Base-by-base conservation (phyloP, 2,113 vertebrate species). In the Genyomyrus donnyi region DNA sequence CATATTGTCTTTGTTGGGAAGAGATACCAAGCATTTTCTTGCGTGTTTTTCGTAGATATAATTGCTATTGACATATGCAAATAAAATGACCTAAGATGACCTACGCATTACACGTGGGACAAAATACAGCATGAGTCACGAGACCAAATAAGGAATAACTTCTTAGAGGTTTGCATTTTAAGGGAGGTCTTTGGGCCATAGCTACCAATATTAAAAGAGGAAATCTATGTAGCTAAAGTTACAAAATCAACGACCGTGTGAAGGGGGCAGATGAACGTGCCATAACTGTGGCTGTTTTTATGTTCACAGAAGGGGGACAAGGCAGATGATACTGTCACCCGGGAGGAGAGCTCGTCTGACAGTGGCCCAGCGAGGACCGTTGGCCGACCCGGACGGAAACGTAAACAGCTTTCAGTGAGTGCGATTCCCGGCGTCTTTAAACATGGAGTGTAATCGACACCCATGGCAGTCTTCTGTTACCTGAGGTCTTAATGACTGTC, bases 361-460 rank as follows among this genome's bases (percentile, higher is more conserved):
- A 96, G 95, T 88, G 94, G 94, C 83, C 94, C 96, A 66, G 92
- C 95, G 74, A 97, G 95, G 93, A 97, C 97, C 94, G 95, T 94
- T 46, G 97, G 96, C 93, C 96, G 97, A 91, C 97, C 96, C 1
- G 97, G 97, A 91, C 94, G 97, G 89, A 99, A 98, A 92, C 97
- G 97, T 94, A 98, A 98, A 92, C 97, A 96, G 86, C 95, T 96
- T 39, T 94, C 94, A 90, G 98, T 99, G 94, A 98, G 98, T 97
- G 90, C 90, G 89, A 77, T 88, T n/a, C 53, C 46, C 46, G 2
- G 0, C 7, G 11, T 49, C 45, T 48, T 77, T 85, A 27, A 48
- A 49, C 6, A 1, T 45, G 45, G n/a, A 50, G 84, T 13, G 62
- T 70, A 70, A 70, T 70, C 62, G 9, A 27, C 62, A 70, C 62